Evolutionary conservation across 2,888 invertebrate genomes (phyloP), one percentile per base, ranked within the genome.

Genomic region (Drosophila rellima): DNA sequence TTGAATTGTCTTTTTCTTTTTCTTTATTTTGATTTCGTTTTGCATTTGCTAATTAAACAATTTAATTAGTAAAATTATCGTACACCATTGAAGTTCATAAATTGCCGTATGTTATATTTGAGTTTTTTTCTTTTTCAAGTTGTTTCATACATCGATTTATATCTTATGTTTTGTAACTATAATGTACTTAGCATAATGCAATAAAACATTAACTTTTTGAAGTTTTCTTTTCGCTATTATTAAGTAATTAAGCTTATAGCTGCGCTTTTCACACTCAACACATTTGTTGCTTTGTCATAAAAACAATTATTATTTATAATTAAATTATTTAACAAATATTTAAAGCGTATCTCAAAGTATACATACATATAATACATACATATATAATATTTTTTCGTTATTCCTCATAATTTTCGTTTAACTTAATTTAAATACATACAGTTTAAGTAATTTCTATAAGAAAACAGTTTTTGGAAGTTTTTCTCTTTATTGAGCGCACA

Each of bases 281-380:
- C 70, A 74, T 61, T 74, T 76, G 59, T 63, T 69, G 62, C 52
- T 52, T 55, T 71, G 66, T 61, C 65, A 65, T 74, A 68, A 70
- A 83, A 66, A 70, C 52, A 83, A 79, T 79, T 71, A 33, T 31
- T 66, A 35, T 66, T 42, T 54, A 59, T 67, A 61, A 67, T 71
- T 80, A 76, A 78, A 74, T 79, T 76, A 83, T 64, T 70, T 76
- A 81, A 79, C 83, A 78, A 80, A 84, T 78, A 70, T 72, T 68
- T 72, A 77, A 80, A 84, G 87, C 82, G 78, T 74, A 71, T 78
- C 67, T 66, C 55, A 79, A 84, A 82, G 51, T 82, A 82, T 79
- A 78, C 75, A 82, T 75, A 74, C 44, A 61, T 60, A 51, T 50
- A 42, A 51, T 50, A 60, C 33, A 79, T 74, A 76, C 44, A 65